Percentiles rank a stretch among this genome's conserved stretches.
Evolutionary conservation across 1,140 invertebrate genomes (phyloP).

Genomic region (Camponotus pennsylvanicus): DNA sequence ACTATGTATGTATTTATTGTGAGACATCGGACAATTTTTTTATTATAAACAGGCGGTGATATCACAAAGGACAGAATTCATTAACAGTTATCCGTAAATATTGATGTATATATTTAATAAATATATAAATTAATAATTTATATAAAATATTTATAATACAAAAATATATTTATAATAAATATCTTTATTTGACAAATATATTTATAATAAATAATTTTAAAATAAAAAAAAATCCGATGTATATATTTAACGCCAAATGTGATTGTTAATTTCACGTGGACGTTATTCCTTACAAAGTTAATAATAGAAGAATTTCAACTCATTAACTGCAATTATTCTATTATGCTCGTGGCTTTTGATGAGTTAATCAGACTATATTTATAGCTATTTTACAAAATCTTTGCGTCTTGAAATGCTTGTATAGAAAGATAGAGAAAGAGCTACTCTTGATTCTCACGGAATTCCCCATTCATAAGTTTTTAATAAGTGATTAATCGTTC

Average conservation of each 20-base stretch:
- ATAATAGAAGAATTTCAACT: background rate
- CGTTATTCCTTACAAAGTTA: background rate
- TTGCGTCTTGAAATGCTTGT: background rate
- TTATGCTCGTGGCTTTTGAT: background rate
- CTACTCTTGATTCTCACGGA: constrained; percentile 3
- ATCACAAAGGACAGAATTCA: background rate
- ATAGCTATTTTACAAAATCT: background rate
- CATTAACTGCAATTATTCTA: constrained; percentile 2
- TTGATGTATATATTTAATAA: background rate
- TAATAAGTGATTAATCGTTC: constrained; percentile 23
- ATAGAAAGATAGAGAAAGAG: background rate
- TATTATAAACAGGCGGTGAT: background rate
- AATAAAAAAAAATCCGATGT: no score
- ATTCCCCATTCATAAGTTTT: constrained; percentile 46
- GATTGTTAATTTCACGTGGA: background rate
- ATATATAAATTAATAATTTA: no score
- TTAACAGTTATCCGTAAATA: no score
- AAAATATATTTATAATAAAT: no score
- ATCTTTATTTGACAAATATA: no score
- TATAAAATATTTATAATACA: no score
- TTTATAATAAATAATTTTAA: no score
- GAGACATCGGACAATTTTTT: background rate
- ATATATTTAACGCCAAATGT: background rate
- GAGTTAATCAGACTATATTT: background rate
- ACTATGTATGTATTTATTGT: no score